Base-by-base conservation (phyloP, 2,888 invertebrate genomes). In the Brassicogethes aeneus region DNA sequence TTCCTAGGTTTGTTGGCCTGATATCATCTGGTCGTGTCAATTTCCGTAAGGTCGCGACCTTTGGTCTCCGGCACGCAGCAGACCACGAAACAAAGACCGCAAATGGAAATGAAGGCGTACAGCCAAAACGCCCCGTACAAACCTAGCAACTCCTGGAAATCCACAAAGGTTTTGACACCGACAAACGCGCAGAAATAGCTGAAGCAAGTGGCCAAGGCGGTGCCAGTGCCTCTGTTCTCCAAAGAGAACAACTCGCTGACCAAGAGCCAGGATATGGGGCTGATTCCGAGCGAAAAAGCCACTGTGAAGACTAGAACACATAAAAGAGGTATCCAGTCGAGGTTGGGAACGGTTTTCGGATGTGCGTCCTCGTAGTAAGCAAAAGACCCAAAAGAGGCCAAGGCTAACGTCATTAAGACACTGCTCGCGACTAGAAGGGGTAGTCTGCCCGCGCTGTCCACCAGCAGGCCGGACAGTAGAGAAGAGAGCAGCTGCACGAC, bases 21-120 rank as follows among this genome's bases (percentile, higher is more conserved):
- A 29, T 56, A 60, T 65, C 65, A 66, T 57, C 65, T 64, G 36
- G 45, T 50, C 30, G 82, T 79, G 60, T 85, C 83, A 79, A 92
- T 90, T 66, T 92, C 90, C 62, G 89, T 89, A 54, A 93, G 71
- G 61, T 90, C 88, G 53, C 83, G 83, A 1, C 92, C 92, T 65
- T 88, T 91, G 2, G 93, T 93, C 70, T 93, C 92, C 0, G 92
- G 92, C 5, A 93, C 86, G 62, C 82, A 85, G 58, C 84, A 82
- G 2, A 85, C 83, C 1, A 91, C 85, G 65, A 91, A 92, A 62
- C 88, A 81, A 8, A 90, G 70, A 13, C 89, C 86, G 15, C 84
- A 76, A 0, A 88, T 79, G 35, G 89, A 86, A 59, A 89, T 80
- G 39, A 81, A 81, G 0, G 89, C 85, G 65, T 91, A 93, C 47